Evolutionary conservation across 2,888 invertebrate species (phyloP), one percentile per base, ranked within the genome.

Genomic region (Ditula angustiorana): DNA sequence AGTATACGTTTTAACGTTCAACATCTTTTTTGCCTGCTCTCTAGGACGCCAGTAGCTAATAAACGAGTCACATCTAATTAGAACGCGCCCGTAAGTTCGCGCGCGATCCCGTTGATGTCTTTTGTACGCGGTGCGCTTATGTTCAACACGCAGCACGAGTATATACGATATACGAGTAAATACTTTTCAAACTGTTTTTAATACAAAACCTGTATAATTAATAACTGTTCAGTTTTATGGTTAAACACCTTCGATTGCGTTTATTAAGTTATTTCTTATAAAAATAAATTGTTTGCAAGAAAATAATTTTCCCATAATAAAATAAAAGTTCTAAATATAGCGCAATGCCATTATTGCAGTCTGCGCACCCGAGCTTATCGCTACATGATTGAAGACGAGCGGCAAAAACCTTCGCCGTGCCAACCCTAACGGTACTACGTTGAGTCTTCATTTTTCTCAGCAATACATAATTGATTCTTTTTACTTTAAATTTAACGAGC

Each of bases 351-450:
- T 84, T 83, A 81, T 81, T 82, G 78, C 77, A 82, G 74, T 80
- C 81, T 81, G 86, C 77, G 83, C 90, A 87, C 76, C 83, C 80
- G 74, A 90, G 88, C 90, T 83, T 89, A 88, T 90, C 91, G 87
- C 78, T 83, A 46, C 58, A 64, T 53, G 64, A 64, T 64, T 46
- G 52, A 67, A 67, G 56, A 56, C 13, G 57, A 11, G 41, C n/a
- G n/a, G 55, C 63, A 67, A 67, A 67, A 67, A 67, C 64, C 55
- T 33, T 37, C 24, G 49, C 58, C 33, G 55, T 47, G 64, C 59
- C 46, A 63, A 61, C 64, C 64, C 61, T 67, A 67, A 67, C 67
- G 64, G 67, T 61, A 65, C 49, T 26, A 35, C 50, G 41, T 26
- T 21, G 28, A 47, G 28, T 67, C 52, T 28, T 37, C 57, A 61